Evolutionary conservation across 2,888 invertebrate genomes (phyloP).

Genomic region (Scrobipalpa costella): DNA sequence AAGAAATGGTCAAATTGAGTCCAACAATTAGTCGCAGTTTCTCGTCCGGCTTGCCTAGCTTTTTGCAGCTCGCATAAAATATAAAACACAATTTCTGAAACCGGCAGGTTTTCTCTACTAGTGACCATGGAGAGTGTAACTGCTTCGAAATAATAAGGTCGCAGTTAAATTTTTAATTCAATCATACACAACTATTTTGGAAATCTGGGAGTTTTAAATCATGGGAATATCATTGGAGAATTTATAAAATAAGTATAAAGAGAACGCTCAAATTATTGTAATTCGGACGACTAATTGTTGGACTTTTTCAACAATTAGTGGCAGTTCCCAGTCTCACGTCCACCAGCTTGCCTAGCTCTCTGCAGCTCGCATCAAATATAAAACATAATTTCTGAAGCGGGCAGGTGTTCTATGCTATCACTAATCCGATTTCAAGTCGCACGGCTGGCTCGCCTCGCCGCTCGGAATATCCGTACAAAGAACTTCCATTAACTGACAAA

Average conservation of each 20-base stretch:
- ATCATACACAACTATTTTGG: too few species aligned
- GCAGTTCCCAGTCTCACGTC: background rate
- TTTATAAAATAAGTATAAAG: too few species aligned
- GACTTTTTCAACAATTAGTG: background rate
- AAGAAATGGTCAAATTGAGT: too few species aligned
- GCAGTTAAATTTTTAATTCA: too few species aligned
- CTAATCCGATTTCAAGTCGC: slow-evolving; percentile 74
- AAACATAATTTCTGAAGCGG: slow-evolving; percentile 17
- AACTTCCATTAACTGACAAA: slow-evolving; percentile 78
- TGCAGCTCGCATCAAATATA: slow-evolving; percentile 14
- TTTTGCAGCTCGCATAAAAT: slow-evolving; percentile 7
- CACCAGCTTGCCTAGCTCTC: background rate
- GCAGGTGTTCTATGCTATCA: slow-evolving; percentile 57
- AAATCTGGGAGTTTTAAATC: too few species aligned
- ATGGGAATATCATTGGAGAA: too few species aligned
- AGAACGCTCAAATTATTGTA: too few species aligned
- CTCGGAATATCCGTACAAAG: slow-evolving; percentile 74
- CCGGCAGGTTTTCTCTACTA: slow-evolving; percentile 45
- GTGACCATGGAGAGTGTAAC: too few species aligned
- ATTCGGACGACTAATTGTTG: too few species aligned
- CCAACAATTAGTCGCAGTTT: too few species aligned
- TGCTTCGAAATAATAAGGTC: too few species aligned
- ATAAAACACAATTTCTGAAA: slow-evolving; percentile 16
- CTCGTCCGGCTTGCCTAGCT: background rate
- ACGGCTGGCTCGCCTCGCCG: slow-evolving; percentile 37